Evolutionary conservation across 2,113 vertebrate species (phyloP).

Genomic region (Nothobranchius furzeri): DNA sequence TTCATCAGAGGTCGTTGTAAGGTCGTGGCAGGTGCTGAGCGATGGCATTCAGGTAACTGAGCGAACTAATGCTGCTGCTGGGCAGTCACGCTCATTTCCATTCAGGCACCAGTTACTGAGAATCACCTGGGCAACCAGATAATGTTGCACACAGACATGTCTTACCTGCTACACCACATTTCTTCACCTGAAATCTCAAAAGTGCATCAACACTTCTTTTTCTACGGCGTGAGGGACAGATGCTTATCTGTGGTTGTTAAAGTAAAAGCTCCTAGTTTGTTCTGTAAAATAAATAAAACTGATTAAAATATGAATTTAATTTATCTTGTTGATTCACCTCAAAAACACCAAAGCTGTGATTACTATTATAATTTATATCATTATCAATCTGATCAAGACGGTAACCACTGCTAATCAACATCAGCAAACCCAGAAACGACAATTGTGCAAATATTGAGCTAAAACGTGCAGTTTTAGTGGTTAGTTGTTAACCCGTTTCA

Average conservation of each 20-base stretch:
- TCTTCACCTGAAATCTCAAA: slow-evolving; percentile 39
- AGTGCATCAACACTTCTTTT: slow-evolving; percentile 19
- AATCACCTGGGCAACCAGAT: slow-evolving; percentile 35
- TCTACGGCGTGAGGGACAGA: slow-evolving; percentile 11
- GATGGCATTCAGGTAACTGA: slow-evolving; percentile 24
- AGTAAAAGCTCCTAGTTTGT: slow-evolving; percentile 17
- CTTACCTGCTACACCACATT: slow-evolving; percentile 71
- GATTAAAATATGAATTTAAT: slow-evolving; percentile 17
- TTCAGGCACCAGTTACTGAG: slow-evolving; percentile 33
- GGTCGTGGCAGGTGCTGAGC: slow-evolving; percentile 21
- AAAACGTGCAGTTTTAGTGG: no score
- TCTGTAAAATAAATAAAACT: slow-evolving; percentile 1
- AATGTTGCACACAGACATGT: slow-evolving; percentile 58
- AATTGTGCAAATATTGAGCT: no score
- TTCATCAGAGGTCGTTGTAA: slow-evolving; percentile 14
- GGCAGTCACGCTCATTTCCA: slow-evolving; percentile 42
- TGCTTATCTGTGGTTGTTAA: slow-evolving; percentile 23
- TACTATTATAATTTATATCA: no score
- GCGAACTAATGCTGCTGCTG: slow-evolving; percentile 27
- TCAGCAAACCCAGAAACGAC: no score
- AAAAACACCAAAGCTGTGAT: background rate
- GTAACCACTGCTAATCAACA: no score
- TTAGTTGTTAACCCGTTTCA: no score
- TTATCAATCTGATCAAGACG: no score
- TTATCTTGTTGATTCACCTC: slow-evolving; percentile 7